Evolutionary conservation across 2,888 invertebrate genomes (phyloP), one percentile per base, ranked within the genome.

Genomic region (Oscheius sp.): DNA sequence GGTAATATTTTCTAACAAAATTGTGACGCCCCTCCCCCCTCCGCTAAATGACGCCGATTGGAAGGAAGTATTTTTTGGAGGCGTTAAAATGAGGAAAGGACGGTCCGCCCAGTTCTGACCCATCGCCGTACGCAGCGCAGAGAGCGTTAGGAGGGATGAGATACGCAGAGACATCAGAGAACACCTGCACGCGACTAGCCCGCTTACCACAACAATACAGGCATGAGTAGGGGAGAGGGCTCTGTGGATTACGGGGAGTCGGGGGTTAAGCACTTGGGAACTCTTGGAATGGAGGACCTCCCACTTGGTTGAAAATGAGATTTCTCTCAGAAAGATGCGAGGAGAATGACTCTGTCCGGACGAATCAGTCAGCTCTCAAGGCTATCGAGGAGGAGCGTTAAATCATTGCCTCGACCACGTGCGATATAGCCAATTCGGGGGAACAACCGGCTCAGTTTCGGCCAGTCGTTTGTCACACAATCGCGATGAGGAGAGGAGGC

Each of bases 381-480:
- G 55, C 55, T 55, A 27, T 27, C 15, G n/a, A n/a, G 42, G n/a
- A 4, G n/a, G n/a, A 20, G 42, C 42, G 25, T 27, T 52, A 52
- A 52, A 52, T 52, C 52, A 52, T 52, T 52, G 55, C 34, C 55
- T 15, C n/a, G n/a, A n/a, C n/a, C n/a, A n/a, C n/a, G n/a, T n/a
- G n/a, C n/a, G n/a, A n/a, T n/a, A n/a, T n/a, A n/a, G n/a, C n/a
- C n/a, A n/a, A n/a, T n/a, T n/a, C n/a, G n/a, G n/a, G n/a, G n/a
- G n/a, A n/a, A n/a, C 55, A 55, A 55, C 55, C 55, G 55, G 55
- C 55, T 55, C 34, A 34, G 17, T 55, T 34, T 17, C 55, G 15
- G 3, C 27, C 34, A 55, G 55, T 34, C 55, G 55, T 55, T 55
- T 55, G 55, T 55, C 55, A 55, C 55, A 55, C 55, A 55, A 55